Evolutionary conservation across 2,113 vertebrate species (phyloP), one percentile per base, ranked within the genome.

Genomic region (Tretioscincus oriximinensis): DNA sequence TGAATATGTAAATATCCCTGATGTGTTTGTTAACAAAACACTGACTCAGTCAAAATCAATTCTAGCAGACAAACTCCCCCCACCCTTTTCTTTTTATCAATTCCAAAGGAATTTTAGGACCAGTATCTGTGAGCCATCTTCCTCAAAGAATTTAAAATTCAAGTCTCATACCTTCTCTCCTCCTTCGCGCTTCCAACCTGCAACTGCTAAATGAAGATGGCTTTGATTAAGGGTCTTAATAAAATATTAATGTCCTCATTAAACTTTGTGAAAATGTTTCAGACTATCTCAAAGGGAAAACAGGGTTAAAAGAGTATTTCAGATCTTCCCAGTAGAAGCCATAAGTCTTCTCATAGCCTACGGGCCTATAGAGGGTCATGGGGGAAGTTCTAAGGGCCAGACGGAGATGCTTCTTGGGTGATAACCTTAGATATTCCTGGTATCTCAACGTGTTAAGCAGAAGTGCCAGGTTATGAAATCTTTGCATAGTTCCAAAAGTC

Each of bases 221-320:
- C 67, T 84, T 72, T 80, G 47, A 71, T 84, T 73, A 75, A 80
- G 51, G 41, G 6, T 29, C 61, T 65, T 54, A 58, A 71, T 70
- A 70, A 84, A 80, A 80, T 61, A 73, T 76, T 79, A 60, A 65
- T 80, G 29, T 9, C 63, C 78, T 79, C 71, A 70, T 80, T 65
- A 76, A 80, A 66, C 73, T 65, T 41, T 60, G 60, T 65, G 47
- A 54, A 70, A 80, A 71, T 74, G 5, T 24, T 80, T 60, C 82
- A 71, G 47, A 68, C 54, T 1, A 54, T 71, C 28, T 35, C 58
- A 54, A 81, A 78, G 60, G 16, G 45, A 73, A 64, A 16, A 54
- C 1, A 54, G 16, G 21, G 11, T 10, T 63, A 54, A 88, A 80
- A 20, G 9, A 69, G n/a, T 69, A 69, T 49, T 60, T 76, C n/a